These are phyloP conservation scores for Prunella fulvescens DNA, from an alignment of 2,113 vertebrate genomes.

Conservation along the genomic window DNA sequence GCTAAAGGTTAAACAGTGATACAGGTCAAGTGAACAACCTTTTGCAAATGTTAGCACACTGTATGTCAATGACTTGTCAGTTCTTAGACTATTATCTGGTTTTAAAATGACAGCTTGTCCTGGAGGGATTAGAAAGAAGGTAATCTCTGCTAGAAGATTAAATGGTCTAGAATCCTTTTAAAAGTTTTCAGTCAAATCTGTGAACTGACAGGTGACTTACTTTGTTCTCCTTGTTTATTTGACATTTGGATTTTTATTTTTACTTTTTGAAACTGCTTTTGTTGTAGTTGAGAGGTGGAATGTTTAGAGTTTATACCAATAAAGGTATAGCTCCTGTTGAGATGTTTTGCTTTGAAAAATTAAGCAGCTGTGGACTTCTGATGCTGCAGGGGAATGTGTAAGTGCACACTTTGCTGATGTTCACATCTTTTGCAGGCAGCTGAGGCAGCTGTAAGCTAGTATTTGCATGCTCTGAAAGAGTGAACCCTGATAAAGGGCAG, in stretches of 20 bases:
- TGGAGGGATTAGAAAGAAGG: slow-evolving; percentile 10
- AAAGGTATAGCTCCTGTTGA: not conserved
- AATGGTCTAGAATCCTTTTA: not conserved
- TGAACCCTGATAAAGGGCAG: not conserved
- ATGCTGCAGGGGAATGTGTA: not conserved
- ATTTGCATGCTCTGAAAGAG: not conserved
- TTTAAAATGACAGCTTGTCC: slow-evolving; percentile 47
- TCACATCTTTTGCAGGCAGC: not conserved
- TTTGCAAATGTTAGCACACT: slow-evolving; percentile 21
- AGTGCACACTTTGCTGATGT: not conserved
- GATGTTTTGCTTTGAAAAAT: not conserved
- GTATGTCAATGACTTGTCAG: slow-evolving; percentile 39
- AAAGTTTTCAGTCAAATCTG: not conserved
- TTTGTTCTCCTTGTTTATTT: not conserved
- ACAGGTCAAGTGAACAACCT: slow-evolving; percentile 29
- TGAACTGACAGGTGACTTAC: not conserved
- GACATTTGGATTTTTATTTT: not conserved
- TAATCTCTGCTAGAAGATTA: slow-evolving; percentile 15
- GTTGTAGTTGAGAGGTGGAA: not conserved
- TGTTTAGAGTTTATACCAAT: not conserved
- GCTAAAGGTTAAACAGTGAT: slow-evolving; percentile 49
- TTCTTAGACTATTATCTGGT: slow-evolving; percentile 36
- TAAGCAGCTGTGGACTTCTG: not conserved
- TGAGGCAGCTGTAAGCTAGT: not conserved
- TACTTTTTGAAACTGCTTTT: not conserved